Conservation (phyloP, 2,888 invertebrate genomes). For the Agonopterix alstromeriana region DNA sequence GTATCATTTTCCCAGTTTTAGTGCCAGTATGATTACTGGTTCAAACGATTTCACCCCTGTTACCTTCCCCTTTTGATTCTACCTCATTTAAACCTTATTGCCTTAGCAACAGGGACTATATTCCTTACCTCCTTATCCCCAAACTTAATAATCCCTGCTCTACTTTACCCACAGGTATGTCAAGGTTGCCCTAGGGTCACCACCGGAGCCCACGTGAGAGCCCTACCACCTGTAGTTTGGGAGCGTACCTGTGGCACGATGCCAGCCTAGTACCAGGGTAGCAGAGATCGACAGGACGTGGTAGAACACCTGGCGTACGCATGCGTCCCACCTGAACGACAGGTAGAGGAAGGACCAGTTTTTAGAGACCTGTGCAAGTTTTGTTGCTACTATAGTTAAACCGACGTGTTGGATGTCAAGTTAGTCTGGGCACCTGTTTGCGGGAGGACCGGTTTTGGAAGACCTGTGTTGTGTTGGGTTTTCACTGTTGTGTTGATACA, state of each 20-base stretch:
- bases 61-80: neutral
- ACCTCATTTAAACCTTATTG: neutral
- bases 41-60: neutral
- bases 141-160: neutral
- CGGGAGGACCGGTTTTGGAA: no score
- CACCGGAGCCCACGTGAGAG: constrained; percentile 41
- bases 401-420: no score
- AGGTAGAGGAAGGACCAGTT: neutral
- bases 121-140: neutral
- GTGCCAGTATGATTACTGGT: no score
- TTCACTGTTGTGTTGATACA: neutral
- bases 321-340: neutral
- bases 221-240: constrained; percentile 51
- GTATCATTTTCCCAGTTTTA: no score
- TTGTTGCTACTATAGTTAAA: no score
- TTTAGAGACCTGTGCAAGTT: no score
- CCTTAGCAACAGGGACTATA: neutral
- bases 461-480: no score
- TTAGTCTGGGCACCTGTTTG: no score
- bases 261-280: constrained; percentile 72
- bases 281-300: constrained; percentile 40
- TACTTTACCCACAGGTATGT: constrained; percentile 1
- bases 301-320: constrained; percentile 49
- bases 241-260: constrained; percentile 75
- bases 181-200: constrained; percentile 35